Conservation (phyloP, 2,797 vertebrate genomes). For the Hylomyscus alleni region DNA sequence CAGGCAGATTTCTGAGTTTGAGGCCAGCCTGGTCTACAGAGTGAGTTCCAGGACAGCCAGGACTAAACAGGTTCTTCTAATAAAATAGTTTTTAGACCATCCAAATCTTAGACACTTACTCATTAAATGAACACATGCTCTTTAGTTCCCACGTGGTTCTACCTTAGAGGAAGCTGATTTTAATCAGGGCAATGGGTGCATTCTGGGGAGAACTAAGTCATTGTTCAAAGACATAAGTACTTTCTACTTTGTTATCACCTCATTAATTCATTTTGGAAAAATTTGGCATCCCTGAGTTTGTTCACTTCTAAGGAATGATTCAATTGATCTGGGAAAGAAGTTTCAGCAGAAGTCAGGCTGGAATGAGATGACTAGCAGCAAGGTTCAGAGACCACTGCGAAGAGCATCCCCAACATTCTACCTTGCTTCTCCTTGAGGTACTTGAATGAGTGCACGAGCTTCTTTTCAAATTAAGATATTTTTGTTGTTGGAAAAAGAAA, state of each 20-base stretch:
- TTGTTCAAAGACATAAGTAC: slow-evolving; percentile 19
- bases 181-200: not conserved
- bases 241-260: slow-evolving; percentile 28
- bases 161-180: not conserved
- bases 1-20: too few species aligned
- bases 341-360: slow-evolving; percentile 10
- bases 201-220: slow-evolving; percentile 25
- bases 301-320: not conserved
- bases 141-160: slow-evolving; percentile 13
- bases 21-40: too few species aligned
- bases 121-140: not conserved
- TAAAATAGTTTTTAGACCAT: not conserved
- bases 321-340: slow-evolving; percentile 10
- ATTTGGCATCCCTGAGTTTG: not conserved
- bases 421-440: slow-evolving; percentile 20
- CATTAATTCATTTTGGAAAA: slow-evolving; percentile 37
- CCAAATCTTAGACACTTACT: not conserved
- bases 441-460: not conserved
- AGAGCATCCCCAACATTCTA: not conserved
- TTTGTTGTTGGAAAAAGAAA: slow-evolving; percentile 15
- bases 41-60: too few species aligned
- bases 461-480: slow-evolving; percentile 26
- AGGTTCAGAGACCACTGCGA: not conserved
- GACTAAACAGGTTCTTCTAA: too few species aligned
- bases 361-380: not conserved